Evolutionary conservation across 2,888 invertebrate genomes (phyloP).

Genomic region (Brenthis hecate): DNA sequence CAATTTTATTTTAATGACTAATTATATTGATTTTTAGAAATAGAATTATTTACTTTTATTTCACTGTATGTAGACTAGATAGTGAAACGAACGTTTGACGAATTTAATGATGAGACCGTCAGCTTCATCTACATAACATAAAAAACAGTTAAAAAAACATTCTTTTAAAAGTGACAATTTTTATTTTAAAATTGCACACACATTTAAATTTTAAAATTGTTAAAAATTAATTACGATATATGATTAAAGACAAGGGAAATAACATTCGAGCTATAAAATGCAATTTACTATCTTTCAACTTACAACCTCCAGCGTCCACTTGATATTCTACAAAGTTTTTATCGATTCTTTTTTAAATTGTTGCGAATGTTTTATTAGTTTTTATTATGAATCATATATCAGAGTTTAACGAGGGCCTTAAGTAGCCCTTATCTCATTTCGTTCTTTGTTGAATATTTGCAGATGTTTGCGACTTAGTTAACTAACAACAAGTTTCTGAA

Average conservation of each 20-base stretch:
- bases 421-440: constrained; percentile 75
- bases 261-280: constrained; percentile 61
- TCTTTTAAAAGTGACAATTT: no score
- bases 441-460: constrained; percentile 65
- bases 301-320: constrained; percentile 70
- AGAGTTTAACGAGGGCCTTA: constrained; percentile 75
- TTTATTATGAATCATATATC: constrained; percentile 80
- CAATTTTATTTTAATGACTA: background rate
- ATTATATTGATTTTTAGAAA: background rate
- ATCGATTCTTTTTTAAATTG: constrained; percentile 78
- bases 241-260: constrained; percentile 65
- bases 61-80: background rate
- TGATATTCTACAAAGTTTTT: constrained; percentile 73
- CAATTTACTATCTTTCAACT: constrained; percentile 77
- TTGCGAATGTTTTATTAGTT: constrained; percentile 79
- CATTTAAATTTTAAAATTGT: constrained; percentile 38
- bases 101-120: no score
- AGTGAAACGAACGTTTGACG: background rate
- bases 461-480: constrained; percentile 47
- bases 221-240: constrained; percentile 56
- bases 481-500: constrained; percentile 12
- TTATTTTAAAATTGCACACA: no score
- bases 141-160: no score
- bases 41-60: background rate
- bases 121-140: no score